Percentiles rank a stretch among this genome's conserved stretches.
These are phyloP conservation scores for Phrynocephalus forsythii DNA, from an alignment of 2,797 vertebrate species.

Conservation along the genomic window DNA sequence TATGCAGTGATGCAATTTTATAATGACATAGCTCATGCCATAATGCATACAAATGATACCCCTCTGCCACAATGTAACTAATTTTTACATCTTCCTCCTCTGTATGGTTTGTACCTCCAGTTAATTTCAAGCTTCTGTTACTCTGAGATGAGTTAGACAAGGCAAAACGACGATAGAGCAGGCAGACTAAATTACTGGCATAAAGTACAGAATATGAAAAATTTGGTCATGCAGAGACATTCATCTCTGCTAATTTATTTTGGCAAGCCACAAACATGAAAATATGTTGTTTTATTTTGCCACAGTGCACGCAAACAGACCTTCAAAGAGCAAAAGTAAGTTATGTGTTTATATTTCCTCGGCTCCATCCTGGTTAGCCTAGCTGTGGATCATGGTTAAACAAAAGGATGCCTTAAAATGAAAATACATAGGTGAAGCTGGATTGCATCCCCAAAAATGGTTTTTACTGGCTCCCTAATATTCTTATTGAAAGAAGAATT, in stretches of 20 bases:
- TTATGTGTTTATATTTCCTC: neutral
- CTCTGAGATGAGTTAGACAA: slow-evolving; percentile 56
- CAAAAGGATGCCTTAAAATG: neutral
- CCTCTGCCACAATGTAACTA: slow-evolving; percentile 31
- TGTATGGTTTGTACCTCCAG: slow-evolving; percentile 50
- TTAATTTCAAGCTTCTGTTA: slow-evolving; percentile 68
- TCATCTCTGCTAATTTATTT: slow-evolving; percentile 32
- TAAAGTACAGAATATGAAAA: slow-evolving; percentile 45
- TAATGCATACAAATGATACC: slow-evolving; percentile 44
- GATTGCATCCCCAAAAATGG: neutral
- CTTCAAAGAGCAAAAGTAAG: slow-evolving; percentile 39
- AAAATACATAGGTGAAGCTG: neutral
- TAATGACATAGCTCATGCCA: slow-evolving; percentile 7
- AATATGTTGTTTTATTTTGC: slow-evolving; percentile 48
- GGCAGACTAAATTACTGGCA: slow-evolving; percentile 27
- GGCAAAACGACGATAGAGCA: slow-evolving; percentile 50
- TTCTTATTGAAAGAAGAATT: neutral
- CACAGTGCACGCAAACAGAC: neutral
- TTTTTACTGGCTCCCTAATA: slow-evolving; percentile 16
- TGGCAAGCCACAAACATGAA: slow-evolving; percentile 48
- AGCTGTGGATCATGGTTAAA: slow-evolving; percentile 33
- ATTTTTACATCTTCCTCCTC: slow-evolving; percentile 51
- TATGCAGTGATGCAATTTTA: slow-evolving; percentile 46
- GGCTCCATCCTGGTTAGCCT: neutral
- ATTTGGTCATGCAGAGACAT: slow-evolving; percentile 35